Conservation (phyloP, 1,140 invertebrate species). For the Calliopsis andreniformis region DNA sequence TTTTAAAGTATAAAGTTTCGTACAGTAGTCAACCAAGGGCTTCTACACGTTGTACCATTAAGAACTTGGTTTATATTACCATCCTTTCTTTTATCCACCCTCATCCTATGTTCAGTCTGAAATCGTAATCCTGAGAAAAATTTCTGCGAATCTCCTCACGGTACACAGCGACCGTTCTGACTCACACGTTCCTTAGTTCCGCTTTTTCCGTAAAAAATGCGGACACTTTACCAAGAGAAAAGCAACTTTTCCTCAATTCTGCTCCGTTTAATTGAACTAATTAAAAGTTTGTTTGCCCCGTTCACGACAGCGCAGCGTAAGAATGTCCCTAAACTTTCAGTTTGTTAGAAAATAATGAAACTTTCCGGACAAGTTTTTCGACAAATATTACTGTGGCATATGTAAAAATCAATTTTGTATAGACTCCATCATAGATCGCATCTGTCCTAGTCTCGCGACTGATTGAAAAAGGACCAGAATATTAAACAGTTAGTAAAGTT, state of each 20-base stretch:
- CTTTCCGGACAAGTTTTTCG: background rate
- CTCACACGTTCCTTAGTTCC: background rate
- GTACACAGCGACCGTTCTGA: background rate
- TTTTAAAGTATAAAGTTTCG: too few relatives aligned
- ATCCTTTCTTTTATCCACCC: background rate
- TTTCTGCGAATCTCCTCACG: background rate
- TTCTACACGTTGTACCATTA: background rate
- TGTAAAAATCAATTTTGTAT: too few relatives aligned
- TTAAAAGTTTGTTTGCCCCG: conserved; percentile 1
- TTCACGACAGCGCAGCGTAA: background rate
- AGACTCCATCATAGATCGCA: too few relatives aligned
- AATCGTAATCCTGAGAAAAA: background rate
- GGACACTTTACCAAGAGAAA: background rate
- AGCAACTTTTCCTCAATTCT: background rate
- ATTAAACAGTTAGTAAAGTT: conserved; percentile 20
- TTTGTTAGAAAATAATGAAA: background rate
- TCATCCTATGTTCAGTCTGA: accelerated
- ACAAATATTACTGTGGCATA: too few relatives aligned
- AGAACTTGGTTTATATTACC: background rate
- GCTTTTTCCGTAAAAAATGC: background rate
- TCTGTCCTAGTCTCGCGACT: background rate
- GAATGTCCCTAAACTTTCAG: background rate
- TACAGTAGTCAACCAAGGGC: too few relatives aligned
- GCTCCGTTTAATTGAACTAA: background rate
- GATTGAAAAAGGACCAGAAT: conserved; percentile 20